Base-by-base conservation (phyloP, 2,797 vertebrate genomes). In the Falco novaeseelandiae region DNA sequence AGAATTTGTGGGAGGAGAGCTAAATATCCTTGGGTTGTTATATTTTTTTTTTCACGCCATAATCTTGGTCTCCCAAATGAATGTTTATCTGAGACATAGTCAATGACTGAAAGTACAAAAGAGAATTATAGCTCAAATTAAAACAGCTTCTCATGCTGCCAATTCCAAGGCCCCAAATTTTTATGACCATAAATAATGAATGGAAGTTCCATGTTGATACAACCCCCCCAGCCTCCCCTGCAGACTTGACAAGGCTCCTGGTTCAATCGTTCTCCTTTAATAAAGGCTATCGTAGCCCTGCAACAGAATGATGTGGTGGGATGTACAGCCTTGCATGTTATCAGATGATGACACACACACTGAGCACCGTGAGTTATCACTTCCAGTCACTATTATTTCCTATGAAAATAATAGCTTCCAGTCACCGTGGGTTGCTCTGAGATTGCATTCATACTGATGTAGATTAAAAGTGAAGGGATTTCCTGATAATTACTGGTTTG, bases 341-440 rank as follows among this genome's bases (percentile, higher is more conserved):
- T 98, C 97, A 97, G 96, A 97, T 96, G 95, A 78, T 97, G 97
- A 97, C 97, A 97, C 94, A 96, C 95, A 90, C 96, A 67, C 96
- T 48, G 91, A 90, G 62, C 73, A 44, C 80, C 6, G 27, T 96
- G 96, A 97, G 91, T 90, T 96, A 97, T 97, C 97, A 55, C 96
- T 97, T 97, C 96, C 97, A 95, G 97, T 96, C 96, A 97, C 92
- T 90, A 96, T 96, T 97, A 89, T 96, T 97, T 97, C 93, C 92
- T 95, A 96, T 87, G 94, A 95, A 96, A 96, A 96, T 88, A 95
- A 96, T 96, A 95, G 91, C 96, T 97, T 97, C 96, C 96, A 95
- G 97, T 97, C 92, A 97, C 94, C 8, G 94, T 96, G 95, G 95
- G 95, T 40, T 96, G 95, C 92, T 96, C 80, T 83, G 81, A 96